Evolutionary conservation across 2,888 invertebrate genomes (phyloP).

Genomic region (Biston stratarius): DNA sequence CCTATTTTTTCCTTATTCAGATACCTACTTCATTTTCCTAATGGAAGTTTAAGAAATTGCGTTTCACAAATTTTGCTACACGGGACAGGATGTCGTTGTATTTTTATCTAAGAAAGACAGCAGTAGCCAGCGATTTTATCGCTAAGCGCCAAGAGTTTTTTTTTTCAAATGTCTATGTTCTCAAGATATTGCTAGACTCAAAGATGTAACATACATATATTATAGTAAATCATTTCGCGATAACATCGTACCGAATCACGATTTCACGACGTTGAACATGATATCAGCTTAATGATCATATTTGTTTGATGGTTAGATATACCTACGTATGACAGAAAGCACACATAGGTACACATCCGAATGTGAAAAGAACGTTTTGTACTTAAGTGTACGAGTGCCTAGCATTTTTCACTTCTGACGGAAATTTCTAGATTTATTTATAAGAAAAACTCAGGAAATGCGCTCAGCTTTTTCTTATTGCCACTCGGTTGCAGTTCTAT

Average conservation of each 20-base stretch:
- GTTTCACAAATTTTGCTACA: slow-evolving; percentile 25
- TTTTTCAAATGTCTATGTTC: neutral
- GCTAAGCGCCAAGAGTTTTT: neutral
- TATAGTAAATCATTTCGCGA: neutral
- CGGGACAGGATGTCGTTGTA: slow-evolving; percentile 10
- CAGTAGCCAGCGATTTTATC: neutral
- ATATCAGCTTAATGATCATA: no score
- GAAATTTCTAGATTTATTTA: slow-evolving; percentile 61
- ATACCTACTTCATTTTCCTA: slow-evolving; percentile 32
- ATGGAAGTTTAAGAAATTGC: slow-evolving; percentile 34
- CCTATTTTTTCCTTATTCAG: slow-evolving; percentile 21
- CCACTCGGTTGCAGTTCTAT: slow-evolving; percentile 48
- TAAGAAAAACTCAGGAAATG: slow-evolving; percentile 54
- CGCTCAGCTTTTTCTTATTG: slow-evolving; percentile 45
- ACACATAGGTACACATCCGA: no score
- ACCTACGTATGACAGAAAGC: no score
- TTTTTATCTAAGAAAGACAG: slow-evolving; percentile 3
- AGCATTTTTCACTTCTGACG: slow-evolving; percentile 48
- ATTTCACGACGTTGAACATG: no score
- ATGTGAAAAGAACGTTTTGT: no score
- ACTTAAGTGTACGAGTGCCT: neutral
- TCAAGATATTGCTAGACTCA: no score
- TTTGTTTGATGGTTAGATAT: no score
- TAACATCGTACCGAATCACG: no score
- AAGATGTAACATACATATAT: neutral